Percentiles rank a stretch among this genome's conserved stretches.
Evolutionary conservation across 2,797 vertebrate genomes (phyloP).

Genomic region (Channa striata): DNA sequence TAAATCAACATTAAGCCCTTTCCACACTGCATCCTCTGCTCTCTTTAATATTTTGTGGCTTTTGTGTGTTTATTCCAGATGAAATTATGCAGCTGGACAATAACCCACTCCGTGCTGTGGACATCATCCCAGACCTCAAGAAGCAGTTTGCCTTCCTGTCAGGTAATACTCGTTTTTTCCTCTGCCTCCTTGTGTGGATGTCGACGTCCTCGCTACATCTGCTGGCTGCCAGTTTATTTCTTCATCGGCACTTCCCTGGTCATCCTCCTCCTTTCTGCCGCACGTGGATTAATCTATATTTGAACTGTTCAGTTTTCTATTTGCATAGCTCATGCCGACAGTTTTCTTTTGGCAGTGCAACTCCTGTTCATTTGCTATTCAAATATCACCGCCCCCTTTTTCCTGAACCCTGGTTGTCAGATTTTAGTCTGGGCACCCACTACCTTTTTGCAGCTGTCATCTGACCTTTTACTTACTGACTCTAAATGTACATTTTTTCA

Average conservation of each 20-base stretch:
- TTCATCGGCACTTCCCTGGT: neutral
- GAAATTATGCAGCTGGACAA: conserved; percentile 98
- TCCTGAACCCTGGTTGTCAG: conserved; percentile 38
- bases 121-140: conserved; percentile 93
- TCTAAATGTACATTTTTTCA: neutral
- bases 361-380: conserved; percentile 57
- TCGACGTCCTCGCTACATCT: neutral
- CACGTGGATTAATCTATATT: neutral
- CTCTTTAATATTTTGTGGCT: neutral
- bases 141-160: conserved; percentile 96
- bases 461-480: neutral
- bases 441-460: neutral
- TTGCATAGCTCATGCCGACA: conserved; percentile 15
- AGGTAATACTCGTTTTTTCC: conserved; percentile 80
- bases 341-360: conserved; percentile 17
- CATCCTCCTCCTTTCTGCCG: neutral
- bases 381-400: conserved; percentile 51
- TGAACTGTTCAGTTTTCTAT: conserved; percentile 1
- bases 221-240: conserved; percentile 10
- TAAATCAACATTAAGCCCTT: neutral
- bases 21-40: neutral
- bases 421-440: neutral
- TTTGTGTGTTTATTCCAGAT: conserved; percentile 82
- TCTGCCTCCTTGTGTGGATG: neutral
- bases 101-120: conserved; percentile 89